A percentile compares a stretch with the other conserved stretches of the same genome.
Conservation (phyloP, 2,888 invertebrate species). For the Notodonta dromedarius region DNA sequence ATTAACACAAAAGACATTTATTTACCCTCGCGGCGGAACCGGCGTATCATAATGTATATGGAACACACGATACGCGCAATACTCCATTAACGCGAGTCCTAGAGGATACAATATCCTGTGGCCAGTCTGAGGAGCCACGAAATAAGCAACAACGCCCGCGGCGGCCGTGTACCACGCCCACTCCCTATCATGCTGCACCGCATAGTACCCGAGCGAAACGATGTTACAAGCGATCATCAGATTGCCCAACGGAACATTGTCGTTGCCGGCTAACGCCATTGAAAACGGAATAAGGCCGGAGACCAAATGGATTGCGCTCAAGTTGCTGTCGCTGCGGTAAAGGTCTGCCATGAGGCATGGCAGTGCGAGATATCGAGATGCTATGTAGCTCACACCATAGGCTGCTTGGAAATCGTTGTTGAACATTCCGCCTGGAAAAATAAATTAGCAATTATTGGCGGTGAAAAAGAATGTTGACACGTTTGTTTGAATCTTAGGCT, state of each 20-base stretch:
- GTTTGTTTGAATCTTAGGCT: background rate
- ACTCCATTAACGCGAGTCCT: constrained; percentile 62
- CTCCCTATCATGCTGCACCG: constrained; percentile 47
- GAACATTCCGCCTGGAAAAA: constrained; percentile 55
- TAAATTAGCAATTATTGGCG: background rate
- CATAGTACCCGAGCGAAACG: constrained; percentile 57
- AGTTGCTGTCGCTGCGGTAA: constrained; percentile 43
- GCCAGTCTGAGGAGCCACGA: constrained; percentile 43
- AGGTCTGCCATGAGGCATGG: constrained; percentile 72
- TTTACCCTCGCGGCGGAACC: background rate
- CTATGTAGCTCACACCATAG: constrained; percentile 58
- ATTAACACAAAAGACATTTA: constrained; percentile 3
- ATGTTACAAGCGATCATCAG: constrained; percentile 63
- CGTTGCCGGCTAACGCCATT: constrained; percentile 56
- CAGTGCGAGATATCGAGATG: constrained; percentile 62
- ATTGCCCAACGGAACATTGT: constrained; percentile 58
- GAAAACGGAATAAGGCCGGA: constrained; percentile 69
- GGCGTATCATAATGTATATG: constrained; percentile 27
- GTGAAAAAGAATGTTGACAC: too few species aligned
- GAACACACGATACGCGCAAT: constrained; percentile 63
- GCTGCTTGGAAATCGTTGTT: constrained; percentile 56
- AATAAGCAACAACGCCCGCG: constrained; percentile 61
- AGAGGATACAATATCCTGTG: constrained; percentile 62
- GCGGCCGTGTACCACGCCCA: constrained; percentile 72
- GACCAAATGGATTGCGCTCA: constrained; percentile 57